phyloP scores from a whole-genome alignment of 2,797 vertebrate genomes.

The Poliocrania exsul region DNA sequence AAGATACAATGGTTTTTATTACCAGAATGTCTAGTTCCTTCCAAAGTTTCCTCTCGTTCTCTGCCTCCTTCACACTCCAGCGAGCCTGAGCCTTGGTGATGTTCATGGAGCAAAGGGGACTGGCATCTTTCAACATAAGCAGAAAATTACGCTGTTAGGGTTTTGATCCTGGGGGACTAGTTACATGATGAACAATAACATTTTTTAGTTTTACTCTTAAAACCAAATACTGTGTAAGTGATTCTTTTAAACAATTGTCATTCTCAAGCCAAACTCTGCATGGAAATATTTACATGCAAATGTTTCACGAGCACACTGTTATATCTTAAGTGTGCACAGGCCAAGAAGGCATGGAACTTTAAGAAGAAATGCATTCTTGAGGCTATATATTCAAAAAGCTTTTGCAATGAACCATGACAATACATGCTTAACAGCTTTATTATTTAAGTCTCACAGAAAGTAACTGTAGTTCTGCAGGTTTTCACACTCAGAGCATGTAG shows the following conservation, averaged over 20 bases:
- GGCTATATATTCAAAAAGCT: neutral
- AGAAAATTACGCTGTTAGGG: neutral
- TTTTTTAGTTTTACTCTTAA: neutral
- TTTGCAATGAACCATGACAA: neutral
- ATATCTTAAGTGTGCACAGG: neutral
- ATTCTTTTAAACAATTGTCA: neutral
- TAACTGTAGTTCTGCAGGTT: neutral
- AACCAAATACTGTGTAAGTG: neutral
- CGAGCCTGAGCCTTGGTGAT: constrained; percentile 78
- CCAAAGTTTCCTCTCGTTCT: constrained; percentile 87
- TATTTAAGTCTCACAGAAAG: neutral
- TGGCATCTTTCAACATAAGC: constrained; percentile 82
- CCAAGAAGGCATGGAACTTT: neutral
- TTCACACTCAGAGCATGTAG: neutral
- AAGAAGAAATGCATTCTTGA: neutral
- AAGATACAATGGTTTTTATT: neutral
- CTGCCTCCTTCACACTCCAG: constrained; percentile 84
- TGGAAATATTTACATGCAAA: neutral
- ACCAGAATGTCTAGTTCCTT: constrained; percentile 82
- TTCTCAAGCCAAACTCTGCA: neutral
- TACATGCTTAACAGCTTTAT: neutral
- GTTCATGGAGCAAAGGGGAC: constrained; percentile 89
- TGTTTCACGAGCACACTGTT: neutral
- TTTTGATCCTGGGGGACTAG: neutral
- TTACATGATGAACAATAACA: neutral